Evolutionary conservation across 1,140 invertebrate species (phyloP), one percentile per base, ranked within the genome.

Genomic region (Neoseiulus cucumeris): DNA sequence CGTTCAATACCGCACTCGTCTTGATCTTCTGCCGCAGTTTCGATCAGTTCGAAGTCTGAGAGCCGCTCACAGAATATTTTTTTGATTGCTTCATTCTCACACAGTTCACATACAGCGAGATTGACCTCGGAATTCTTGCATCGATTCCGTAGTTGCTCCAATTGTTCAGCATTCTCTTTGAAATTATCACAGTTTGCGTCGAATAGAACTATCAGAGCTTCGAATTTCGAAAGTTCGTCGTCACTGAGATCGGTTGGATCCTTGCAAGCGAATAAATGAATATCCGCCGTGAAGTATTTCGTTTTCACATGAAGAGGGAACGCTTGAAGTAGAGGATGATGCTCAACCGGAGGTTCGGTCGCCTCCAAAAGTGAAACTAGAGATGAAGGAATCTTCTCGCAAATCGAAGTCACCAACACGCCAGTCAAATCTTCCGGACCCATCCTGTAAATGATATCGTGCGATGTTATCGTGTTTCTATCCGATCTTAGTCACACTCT

Each of bases 151-250:
- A 59, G 51, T 9, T 59, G 51, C 33, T 59, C 25, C 51, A 59
- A 33, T 20, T 59, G 51, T 9, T 59, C 51, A 14, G 51, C 51
- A 14, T 59, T 59, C 22, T 59, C 51, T 33, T 59, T 59, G 9
- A 59, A 59, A 33, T 59, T 59, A 59, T 59, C 51, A 33, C 51
- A 59, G 51, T 59, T 59, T 5, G 51, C 51, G 22, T 59, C 51
- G 22, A 59, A 59, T 6, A 59, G 22, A 4, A 59, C 51, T 59
- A 59, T 33, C 14, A 59, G 22, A 20, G 51, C 51, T 59, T 59
- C 51, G 51, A 59, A 59, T 25, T 59, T 12, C 25, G 51, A 25
- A 17, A 59, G 51, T 25, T 59, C 51, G 22, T 25, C 51, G 9
- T 59, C 51, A 25, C 51, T 59, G 12, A 59, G 51, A 29, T 59